Evolutionary conservation across 2,113 vertebrate genomes (phyloP), one percentile per base, ranked within the genome.

Genomic region (Colaptes auratus): DNA sequence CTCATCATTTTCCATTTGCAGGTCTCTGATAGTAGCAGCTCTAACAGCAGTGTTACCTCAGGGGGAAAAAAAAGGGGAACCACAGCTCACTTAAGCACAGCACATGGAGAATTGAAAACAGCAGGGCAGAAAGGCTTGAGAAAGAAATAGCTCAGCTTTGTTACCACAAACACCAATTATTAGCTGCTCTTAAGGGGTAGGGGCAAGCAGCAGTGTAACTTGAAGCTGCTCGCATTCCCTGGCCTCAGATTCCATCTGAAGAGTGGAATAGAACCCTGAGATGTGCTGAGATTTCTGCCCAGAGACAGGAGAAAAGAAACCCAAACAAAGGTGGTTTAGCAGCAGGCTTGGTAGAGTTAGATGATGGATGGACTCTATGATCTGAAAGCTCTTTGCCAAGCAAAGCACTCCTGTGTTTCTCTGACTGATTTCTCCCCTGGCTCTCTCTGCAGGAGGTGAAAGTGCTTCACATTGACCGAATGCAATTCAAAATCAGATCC

Each of bases 401-500:
- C 50, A 52, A 7, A 24, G 50, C 50, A 52, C 12, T 52, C 11
- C 50, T 52, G 50, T 52, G 50, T 52, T 52, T 52, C 10, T 52
- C 66, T 82, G 64, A 86, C 16, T 1, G 4, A 8, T 33, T 66
- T 74, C 67, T 74, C 65, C 52, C 92, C 39, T 93, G 1, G 8
- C 9, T 98, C 81, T 69, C 25, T 93, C 60, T 96, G 60, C 82
- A 99, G 99, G 99, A 99, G 92, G 98, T 99, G 30, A 99, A 99
- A 96, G 99, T 99, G 63, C 86, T 99, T 74, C 92, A 96, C 80
- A 97, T 99, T 10, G 99, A 99, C 94, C 97, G 98, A 96, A 97
- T 96, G 77, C 97, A 71, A 42, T 99, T 98, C 92, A 99, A 89
- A 96, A 98, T 99, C 42, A 98, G 99, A 46, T 99, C 99, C 9